Conservation (phyloP, 2,888 invertebrate species). For the Pandemis corylana region DNA sequence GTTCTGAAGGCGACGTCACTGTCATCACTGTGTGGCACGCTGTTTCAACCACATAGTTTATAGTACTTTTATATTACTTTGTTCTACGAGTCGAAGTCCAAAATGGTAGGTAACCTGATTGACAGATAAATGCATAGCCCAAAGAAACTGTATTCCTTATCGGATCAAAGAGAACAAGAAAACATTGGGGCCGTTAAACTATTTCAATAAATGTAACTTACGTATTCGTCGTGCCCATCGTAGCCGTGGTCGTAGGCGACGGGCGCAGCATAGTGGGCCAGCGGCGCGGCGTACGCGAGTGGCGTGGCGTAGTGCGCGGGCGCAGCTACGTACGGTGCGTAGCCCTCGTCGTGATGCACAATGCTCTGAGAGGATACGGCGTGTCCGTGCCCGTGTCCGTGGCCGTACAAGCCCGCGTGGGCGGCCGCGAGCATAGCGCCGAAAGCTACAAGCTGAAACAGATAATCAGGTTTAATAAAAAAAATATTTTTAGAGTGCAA, state of each 20-base stretch:
- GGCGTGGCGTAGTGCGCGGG: conserved; percentile 61
- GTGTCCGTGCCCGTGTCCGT: conserved; percentile 55
- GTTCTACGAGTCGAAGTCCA: too few species aligned
- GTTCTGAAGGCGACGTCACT: too few species aligned
- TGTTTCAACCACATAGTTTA: too few species aligned
- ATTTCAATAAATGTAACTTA: conserved; percentile 47
- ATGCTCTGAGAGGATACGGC: conserved; percentile 75
- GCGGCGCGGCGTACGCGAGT: conserved; percentile 55
- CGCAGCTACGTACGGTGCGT: conserved; percentile 51
- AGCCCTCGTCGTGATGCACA: conserved; percentile 65
- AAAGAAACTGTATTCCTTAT: too few species aligned
- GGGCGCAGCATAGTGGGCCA: conserved; percentile 55
- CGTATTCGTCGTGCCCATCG: conserved; percentile 61
- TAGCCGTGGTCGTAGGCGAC: conserved; percentile 47
- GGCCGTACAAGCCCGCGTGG: conserved; percentile 70
- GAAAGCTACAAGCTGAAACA: conserved; percentile 73
- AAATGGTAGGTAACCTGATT: too few species aligned
- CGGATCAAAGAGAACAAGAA: too few species aligned
- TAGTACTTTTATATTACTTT: too few species aligned
- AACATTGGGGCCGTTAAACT: too few species aligned
- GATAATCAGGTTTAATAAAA: neutral
- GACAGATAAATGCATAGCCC: too few species aligned
- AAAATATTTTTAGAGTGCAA: too few species aligned
- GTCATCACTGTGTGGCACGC: too few species aligned
- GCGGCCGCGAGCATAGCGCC: conserved; percentile 74